Percentiles rank a stretch among this genome's conserved stretches.
phyloP scores from a whole-genome alignment of 2,113 vertebrate species.

The Barbus barbus region DNA sequence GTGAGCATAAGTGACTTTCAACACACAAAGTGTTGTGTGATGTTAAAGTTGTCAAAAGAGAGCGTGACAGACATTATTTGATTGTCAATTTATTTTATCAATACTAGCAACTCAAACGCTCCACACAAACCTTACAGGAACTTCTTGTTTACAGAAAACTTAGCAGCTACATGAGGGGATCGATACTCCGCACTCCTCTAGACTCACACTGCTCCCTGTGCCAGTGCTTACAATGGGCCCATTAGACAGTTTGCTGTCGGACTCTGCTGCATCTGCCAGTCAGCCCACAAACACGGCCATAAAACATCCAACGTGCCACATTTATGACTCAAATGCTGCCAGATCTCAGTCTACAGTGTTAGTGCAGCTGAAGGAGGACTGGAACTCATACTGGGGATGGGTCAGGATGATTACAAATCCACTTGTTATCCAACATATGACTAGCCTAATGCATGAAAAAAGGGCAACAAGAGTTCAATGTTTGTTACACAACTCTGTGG shows the following conservation, averaged over 20 bases:
- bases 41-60: background rate
- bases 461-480: background rate
- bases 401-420: too few species aligned
- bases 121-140: background rate
- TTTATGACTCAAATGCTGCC: background rate
- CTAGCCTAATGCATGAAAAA: background rate
- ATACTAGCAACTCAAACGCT: background rate
- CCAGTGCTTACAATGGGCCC: slow-evolving; percentile 9
- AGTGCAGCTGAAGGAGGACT: background rate
- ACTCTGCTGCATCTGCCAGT: background rate
- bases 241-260: background rate
- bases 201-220: background rate
- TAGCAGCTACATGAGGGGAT: background rate
- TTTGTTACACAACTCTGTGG: background rate
- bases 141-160: background rate
- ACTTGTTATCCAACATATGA: too few species aligned
- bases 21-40: background rate
- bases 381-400: background rate
- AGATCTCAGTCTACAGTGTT: background rate
- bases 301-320: background rate
- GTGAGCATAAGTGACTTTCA: too few species aligned
- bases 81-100: background rate
- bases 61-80: background rate
- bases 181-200: background rate
- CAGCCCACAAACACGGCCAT: background rate